These are phyloP conservation scores for Eupithecia vulgata DNA, from an alignment of 2,888 invertebrate genomes.

Conservation along the genomic window DNA sequence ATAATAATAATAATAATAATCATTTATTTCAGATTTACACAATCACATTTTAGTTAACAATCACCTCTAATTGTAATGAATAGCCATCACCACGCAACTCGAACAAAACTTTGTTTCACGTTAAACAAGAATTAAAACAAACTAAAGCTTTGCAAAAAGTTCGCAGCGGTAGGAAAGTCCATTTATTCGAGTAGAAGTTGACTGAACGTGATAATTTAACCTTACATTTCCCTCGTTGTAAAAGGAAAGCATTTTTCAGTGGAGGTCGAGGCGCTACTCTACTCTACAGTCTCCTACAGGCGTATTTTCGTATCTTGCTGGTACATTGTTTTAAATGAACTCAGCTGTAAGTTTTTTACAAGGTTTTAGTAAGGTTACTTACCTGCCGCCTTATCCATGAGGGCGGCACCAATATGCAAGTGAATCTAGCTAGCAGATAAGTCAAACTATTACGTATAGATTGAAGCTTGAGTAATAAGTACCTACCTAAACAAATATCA, in stretches of 20 bases:
- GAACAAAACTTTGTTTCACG: not conserved
- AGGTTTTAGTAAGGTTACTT: not conserved
- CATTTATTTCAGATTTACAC: too few relatives aligned
- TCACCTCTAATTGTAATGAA: not conserved
- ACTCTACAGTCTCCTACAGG: conserved; percentile 7
- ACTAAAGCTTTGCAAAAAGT: conserved; percentile 32
- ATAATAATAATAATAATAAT: too few relatives aligned
- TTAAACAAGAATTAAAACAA: conserved; percentile 31
- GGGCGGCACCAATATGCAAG: too few relatives aligned
- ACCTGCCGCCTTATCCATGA: not conserved
- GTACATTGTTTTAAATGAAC: conserved; percentile 4
- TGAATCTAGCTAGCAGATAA: too few relatives aligned
- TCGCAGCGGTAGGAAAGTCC: conserved; percentile 43
- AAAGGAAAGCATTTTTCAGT: conserved; percentile 70
- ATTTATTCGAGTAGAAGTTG: conserved; percentile 61
- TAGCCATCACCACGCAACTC: not conserved
- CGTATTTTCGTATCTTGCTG: conserved; percentile 8
- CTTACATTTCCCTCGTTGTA: conserved; percentile 60
- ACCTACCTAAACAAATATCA: too few relatives aligned
- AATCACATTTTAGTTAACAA: too few relatives aligned
- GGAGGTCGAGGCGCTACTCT: conserved; percentile 46
- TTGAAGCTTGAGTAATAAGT: too few relatives aligned
- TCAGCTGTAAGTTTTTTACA: not conserved
- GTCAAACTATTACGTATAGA: too few relatives aligned
- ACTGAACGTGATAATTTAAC: conserved; percentile 71